A percentile compares a stretch with the other conserved stretches of the same genome.
phyloP scores from a whole-genome alignment of 2,797 vertebrate species.

The Schizothorax lantsangensis region DNA sequence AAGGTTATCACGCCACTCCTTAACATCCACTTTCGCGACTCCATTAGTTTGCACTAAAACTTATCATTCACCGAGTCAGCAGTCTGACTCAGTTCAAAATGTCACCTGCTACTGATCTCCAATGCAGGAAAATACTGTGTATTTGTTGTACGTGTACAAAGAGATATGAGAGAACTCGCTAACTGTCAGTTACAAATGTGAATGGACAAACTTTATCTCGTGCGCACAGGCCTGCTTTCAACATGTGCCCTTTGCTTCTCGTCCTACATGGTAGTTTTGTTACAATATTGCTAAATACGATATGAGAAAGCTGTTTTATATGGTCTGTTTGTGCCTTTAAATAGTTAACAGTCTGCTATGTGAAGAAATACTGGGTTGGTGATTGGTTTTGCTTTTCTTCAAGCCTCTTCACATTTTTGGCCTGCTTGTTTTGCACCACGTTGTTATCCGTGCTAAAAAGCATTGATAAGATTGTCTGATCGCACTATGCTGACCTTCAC shows the following conservation, averaged over 20 bases:
- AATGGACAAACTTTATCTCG: constrained; percentile 50
- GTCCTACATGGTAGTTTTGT: constrained; percentile 57
- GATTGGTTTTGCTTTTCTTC: constrained; percentile 34
- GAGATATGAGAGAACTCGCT: constrained; percentile 55
- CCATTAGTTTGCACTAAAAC: constrained; percentile 69
- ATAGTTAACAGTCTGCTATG: constrained; percentile 55
- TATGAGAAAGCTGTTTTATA: constrained; percentile 76
- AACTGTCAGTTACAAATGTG: constrained; percentile 48
- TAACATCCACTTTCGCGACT: constrained; percentile 48
- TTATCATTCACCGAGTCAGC: constrained; percentile 56
- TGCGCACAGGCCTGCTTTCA: constrained; percentile 53
- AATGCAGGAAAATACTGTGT: constrained; percentile 67
- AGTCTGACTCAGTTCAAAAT: constrained; percentile 62
- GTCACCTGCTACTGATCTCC: constrained; percentile 67
- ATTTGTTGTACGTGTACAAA: constrained; percentile 65
- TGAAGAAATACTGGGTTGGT: constrained; percentile 47
- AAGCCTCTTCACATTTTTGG: constrained; percentile 41
- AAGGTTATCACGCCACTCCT: constrained; percentile 65
- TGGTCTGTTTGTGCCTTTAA: constrained; percentile 79
- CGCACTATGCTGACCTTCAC: constrained; percentile 57
- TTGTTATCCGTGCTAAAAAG: constrained; percentile 53
- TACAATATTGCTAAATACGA: constrained; percentile 55
- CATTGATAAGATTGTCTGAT: constrained; percentile 56
- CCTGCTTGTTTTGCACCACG: constrained; percentile 49
- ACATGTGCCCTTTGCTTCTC: constrained; percentile 50